These are phyloP conservation scores for Sparidentex hasta DNA, from an alignment of 2,797 vertebrate genomes.

Conservation along the genomic window DNA sequence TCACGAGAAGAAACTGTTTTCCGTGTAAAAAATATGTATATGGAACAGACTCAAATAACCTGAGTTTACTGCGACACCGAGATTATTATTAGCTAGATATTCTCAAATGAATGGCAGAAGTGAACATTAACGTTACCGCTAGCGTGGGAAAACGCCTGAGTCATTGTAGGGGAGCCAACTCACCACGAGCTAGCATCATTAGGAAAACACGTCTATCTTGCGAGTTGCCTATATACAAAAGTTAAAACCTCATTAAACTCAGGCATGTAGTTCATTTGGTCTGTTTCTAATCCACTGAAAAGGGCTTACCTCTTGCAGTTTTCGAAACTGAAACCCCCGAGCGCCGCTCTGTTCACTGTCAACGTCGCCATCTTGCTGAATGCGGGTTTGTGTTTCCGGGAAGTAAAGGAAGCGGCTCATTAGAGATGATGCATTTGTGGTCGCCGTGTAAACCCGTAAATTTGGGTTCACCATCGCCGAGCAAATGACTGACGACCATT, in stretches of 20 bases:
- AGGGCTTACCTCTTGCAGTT: constrained; percentile 91
- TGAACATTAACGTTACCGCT: rapidly evolving
- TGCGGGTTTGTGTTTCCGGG: constrained; percentile 74
- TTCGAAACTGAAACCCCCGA: constrained; percentile 92
- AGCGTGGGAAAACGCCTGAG: constrained; percentile 60
- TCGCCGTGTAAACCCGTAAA: not conserved
- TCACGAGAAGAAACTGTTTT: not conserved
- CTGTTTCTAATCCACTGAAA: rapidly evolving
- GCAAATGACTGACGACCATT: too few relatives aligned
- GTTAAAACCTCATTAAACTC: rapidly evolving
- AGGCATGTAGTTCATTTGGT: rapidly evolving
- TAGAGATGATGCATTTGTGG: constrained; percentile 16
- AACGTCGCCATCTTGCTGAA: constrained; percentile 89
- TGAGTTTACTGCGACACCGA: too few relatives aligned
- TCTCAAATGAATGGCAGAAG: too few relatives aligned
- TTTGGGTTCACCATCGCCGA: too few relatives aligned
- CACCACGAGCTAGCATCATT: constrained; percentile 40
- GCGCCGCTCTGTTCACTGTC: constrained; percentile 72
- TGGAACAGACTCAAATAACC: too few relatives aligned
- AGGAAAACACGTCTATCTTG: not conserved
- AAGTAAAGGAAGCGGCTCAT: constrained; percentile 56
- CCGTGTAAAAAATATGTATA: too few relatives aligned
- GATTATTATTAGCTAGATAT: too few relatives aligned
- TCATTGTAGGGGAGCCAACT: constrained; percentile 60
- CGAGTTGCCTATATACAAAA: rapidly evolving